Evolutionary conservation across 2,113 vertebrate genomes (phyloP), one percentile per base, ranked within the genome.

Genomic region (Struthio camelus): DNA sequence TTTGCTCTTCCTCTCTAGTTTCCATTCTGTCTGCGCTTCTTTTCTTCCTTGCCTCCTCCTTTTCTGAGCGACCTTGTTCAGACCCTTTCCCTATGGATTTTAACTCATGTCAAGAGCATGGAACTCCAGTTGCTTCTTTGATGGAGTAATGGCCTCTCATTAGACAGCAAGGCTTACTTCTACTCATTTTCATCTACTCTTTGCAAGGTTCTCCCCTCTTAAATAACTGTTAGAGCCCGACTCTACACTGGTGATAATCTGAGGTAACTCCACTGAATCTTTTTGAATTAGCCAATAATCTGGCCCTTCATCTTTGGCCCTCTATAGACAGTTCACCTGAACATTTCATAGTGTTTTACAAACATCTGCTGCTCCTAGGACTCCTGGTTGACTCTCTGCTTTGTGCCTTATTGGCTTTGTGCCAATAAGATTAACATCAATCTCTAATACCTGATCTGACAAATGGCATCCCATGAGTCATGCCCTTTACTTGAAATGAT

Each of bases 401-500:
- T 30, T 28, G 10, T 50, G 25, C 27, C 44, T 27, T 79, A 44
- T 48, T 20, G 46, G 44, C 44, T 50, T 14, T 36, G 40, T 66
- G 25, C 19, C 58, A 78, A 59, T 77, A 61, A 27, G 20, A 15
- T n/a, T n/a, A n/a, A n/a, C n/a, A n/a, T n/a, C n/a, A 59, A 32
- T 46, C 19, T 32, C 18, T 59, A 78, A n/a, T 48, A 24, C 67
- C 32, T 70, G 67, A 50, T 48, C 56, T 54, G 11, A 65, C 61
- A 51, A 72, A 51, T 27, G 8, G 80, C 70, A 88, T 53, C 48
- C 50, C 9, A 38, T 56, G 66, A 28, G 78, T 14, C 7, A 1
- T 44, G 34, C 44, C 71, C 4, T 2, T 1, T 79, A 40, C 80
- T 40, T 44, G 93, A 90, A 91, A 54, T 0, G 1, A n/a, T 0